Evolutionary conservation across 2,888 invertebrate genomes (phyloP), one percentile per base, ranked within the genome.

Genomic region (Lacanobia oleracea): DNA sequence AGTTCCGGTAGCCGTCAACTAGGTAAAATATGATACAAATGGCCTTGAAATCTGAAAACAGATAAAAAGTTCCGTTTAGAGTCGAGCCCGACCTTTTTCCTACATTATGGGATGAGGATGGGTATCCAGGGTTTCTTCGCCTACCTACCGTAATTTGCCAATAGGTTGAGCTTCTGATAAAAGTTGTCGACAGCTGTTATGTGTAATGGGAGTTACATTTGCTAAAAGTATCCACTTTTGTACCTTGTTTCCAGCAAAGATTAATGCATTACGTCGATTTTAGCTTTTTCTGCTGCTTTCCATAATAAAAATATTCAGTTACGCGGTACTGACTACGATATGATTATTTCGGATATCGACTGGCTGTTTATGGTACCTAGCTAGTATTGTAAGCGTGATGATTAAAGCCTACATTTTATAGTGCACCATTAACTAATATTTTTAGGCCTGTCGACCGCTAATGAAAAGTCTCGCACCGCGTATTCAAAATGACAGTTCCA

Each of bases 1-100:
- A 77, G 65, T 64, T 70, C 40, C 53, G 56, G 33, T 68, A 45
- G 37, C 72, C 64, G 68, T 56, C 60, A 74, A 67, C 73, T 65
- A 56, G 21, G 79, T 87, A 82, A 87, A 87, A 83, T 83, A 86
- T 85, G 74, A 86, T 80, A 83, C 78, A 74, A 81, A 75, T 74
- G 83, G 27, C 86, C 85, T 85, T 89, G 83, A 87, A 86, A 86
- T 88, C 84, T 83, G 75, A 66, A 86, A 83, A 83, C 82, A 81
- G 86, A 88, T 87, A 87, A 86, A 86, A 80, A 87, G 73, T 79
- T 79, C 63, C 84, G 59, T 84, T 85, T 82, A 66, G 78, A 79
- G 78, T 86, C 74, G 82, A 81, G 69, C 63, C 76, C 71, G 83
- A 86, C 86, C 88, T 86, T 89, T 88, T 88, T 83, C 54, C 66